phyloP scores from a whole-genome alignment of 2,113 vertebrate species.

The Lepisosteus osseus region DNA sequence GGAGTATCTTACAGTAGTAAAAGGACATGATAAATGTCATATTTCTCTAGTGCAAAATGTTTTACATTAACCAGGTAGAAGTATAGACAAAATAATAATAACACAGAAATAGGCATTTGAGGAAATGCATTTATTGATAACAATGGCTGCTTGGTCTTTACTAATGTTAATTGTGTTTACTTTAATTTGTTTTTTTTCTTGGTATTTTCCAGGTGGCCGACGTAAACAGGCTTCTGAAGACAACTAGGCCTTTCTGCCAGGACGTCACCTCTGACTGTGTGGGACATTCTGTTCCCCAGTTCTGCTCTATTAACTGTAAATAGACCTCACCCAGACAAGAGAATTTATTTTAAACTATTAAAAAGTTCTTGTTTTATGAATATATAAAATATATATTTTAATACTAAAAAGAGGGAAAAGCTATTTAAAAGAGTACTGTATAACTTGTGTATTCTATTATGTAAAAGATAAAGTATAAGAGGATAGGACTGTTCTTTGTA shows the following conservation, averaged over 20 bases:
- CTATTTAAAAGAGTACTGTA: slow-evolving; percentile 80
- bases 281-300: slow-evolving; percentile 35
- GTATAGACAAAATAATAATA: too few relatives aligned
- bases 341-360: slow-evolving; percentile 67
- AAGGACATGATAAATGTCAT: too few relatives aligned
- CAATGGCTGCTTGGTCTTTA: too few relatives aligned
- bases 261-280: slow-evolving; percentile 39
- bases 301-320: slow-evolving; percentile 56
- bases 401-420: slow-evolving; percentile 76
- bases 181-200: slow-evolving; percentile 10
- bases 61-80: too few relatives aligned
- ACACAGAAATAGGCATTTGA: too few relatives aligned
- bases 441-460: slow-evolving; percentile 74
- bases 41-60: too few relatives aligned
- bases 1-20: too few relatives aligned
- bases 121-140: too few relatives aligned
- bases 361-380: slow-evolving; percentile 55
- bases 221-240: slow-evolving; percentile 66
- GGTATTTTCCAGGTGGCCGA: slow-evolving; percentile 54
- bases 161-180: neutral
- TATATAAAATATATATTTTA: slow-evolving; percentile 73
- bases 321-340: slow-evolving; percentile 58
- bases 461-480: slow-evolving; percentile 66
- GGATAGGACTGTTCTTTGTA: slow-evolving; percentile 56
- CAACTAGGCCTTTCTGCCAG: slow-evolving; percentile 52